phyloP scores from a whole-genome alignment of 53 echinoderm and acorn worm species.

The Temnopleurus reevesii region DNA sequence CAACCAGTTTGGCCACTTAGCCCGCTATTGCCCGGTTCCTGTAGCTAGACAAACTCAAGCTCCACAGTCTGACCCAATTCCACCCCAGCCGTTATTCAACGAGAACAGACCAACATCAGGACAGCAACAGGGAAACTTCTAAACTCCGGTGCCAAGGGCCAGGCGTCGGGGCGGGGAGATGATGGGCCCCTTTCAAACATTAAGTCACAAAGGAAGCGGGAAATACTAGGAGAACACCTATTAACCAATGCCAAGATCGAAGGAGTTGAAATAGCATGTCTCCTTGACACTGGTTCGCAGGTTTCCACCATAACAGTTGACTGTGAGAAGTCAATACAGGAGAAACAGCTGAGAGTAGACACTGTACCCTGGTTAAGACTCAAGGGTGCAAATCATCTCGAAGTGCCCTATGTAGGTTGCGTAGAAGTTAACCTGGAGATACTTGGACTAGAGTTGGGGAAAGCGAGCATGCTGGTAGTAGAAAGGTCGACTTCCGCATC shows the following conservation, averaged over 20 bases:
- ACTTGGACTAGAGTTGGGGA: background rate
- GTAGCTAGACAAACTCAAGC: background rate
- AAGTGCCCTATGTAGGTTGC: background rate
- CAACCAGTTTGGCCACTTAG: background rate
- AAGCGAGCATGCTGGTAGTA: background rate
- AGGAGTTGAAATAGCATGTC: background rate
- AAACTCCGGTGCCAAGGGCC: background rate
- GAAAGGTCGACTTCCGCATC: background rate
- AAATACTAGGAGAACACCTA: conserved; percentile 45
- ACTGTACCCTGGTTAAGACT: conserved; percentile 24
- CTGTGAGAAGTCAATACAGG: background rate
- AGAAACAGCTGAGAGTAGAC: background rate
- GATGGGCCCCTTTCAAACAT: no score
- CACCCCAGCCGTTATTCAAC: background rate
- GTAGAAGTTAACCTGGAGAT: background rate
- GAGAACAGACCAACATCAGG: background rate
- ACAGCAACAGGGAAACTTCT: background rate
- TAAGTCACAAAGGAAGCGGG: no score
- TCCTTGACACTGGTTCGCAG: conserved; percentile 47
- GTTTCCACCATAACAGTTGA: conserved; percentile 8
- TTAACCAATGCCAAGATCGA: background rate
- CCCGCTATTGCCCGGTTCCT: background rate
- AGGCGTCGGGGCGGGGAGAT: background rate
- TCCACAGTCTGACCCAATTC: background rate
- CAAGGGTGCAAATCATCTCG: conserved; percentile 33